These are phyloP conservation scores for Ramphastos sulfuratus DNA, from an alignment of 2,113 vertebrate genomes.

Conservation along the genomic window DNA sequence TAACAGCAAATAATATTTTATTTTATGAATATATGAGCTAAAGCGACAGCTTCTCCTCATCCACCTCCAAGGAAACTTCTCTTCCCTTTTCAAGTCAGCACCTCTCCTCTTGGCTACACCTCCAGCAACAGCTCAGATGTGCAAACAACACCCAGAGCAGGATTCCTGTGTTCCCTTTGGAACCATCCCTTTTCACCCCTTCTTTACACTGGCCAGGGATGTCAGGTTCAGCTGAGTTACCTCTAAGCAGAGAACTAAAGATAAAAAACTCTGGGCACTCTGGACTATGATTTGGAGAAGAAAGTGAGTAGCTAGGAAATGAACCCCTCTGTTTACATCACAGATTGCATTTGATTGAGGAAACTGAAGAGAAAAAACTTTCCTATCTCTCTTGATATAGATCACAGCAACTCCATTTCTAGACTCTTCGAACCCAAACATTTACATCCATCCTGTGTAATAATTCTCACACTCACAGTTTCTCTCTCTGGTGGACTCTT, in stretches of 20 bases:
- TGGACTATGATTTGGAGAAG: neutral
- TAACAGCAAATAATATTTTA: neutral
- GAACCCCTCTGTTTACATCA: neutral
- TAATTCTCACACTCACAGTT: neutral
- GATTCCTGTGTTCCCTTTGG: accelerated
- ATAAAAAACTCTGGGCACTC: neutral
- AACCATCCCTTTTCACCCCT: neutral
- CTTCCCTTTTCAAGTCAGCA: neutral
- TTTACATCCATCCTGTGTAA: neutral
- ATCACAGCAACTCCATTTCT: neutral
- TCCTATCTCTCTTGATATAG: neutral
- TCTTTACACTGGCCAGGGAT: neutral
- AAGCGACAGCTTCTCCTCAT: neutral
- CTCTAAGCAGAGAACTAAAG: neutral
- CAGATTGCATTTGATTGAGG: neutral
- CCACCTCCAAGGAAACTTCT: neutral
- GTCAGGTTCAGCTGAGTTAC: neutral
- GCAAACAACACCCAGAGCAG: neutral
- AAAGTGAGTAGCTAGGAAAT: neutral
- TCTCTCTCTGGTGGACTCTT: neutral
- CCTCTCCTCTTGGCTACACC: neutral
- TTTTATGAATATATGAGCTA: neutral
- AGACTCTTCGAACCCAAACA: neutral
- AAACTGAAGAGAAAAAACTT: neutral
- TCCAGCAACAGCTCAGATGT: accelerated